Evolutionary conservation across 2,797 vertebrate species (phyloP), one percentile per base, ranked within the genome.

Genomic region (Tapera naevia): DNA sequence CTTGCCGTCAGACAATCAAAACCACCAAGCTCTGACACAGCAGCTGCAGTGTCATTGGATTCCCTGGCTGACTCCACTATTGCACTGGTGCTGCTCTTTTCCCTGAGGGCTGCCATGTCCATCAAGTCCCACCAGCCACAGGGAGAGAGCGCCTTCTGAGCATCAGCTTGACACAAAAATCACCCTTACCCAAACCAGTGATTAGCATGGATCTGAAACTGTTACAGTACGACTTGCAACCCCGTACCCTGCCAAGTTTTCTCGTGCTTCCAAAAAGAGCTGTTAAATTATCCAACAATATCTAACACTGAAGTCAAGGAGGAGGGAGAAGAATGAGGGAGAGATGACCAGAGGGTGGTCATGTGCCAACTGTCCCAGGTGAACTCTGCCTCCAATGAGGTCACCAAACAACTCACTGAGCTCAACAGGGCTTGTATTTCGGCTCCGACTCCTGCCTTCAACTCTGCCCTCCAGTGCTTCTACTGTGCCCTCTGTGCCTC

Each of bases 211-310:
- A 73, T 79, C 65, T 88, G 65, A 78, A 72, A 53, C 32, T 30
- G 22, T 23, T 25, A 27, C 1, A 56, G 35, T 81, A 80, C 70
- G 35, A 83, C 62, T 80, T 83, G 67, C 76, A 50, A 46, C 61
- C 70, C 86, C 21, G 61, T n/a, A 74, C 81, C 76, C 65, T 92
- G 93, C 58, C 92, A 96, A 69, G 53, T 91, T 73, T 90, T 27
- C 65, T 87, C 72, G 65, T 69, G 79, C 65, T 95, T 96, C 81
- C 81, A 83, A 80, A 91, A 74, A 48, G 78, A 92, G 60, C 15
- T 64, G 67, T 91, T 86, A 91, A 92, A 93, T 94, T 94, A 95
- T 80, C 89, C 87, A 86, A 61, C 69, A 51, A 82, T 92, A 93
- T 94, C 86, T 88, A 91, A 92, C 90, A 88, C 66, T 91, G 88